These are phyloP conservation scores for Myiothlypis chrysogaster DNA, from an alignment of 2,797 vertebrate species.

Conservation along the genomic window DNA sequence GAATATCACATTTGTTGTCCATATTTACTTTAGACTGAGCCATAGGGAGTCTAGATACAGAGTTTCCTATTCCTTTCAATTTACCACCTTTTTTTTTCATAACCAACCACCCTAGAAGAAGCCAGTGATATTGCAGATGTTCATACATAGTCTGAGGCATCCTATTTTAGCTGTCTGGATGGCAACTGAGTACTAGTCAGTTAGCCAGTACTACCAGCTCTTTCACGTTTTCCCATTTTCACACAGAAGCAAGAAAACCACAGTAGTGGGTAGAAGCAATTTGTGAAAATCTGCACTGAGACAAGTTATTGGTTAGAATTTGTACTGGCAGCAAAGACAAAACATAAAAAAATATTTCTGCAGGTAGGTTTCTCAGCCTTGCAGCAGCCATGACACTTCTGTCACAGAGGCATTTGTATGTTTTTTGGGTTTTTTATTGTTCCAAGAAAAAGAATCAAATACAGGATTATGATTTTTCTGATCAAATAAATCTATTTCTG, in stretches of 20 bases:
- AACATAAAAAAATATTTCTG: neutral
- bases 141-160: neutral
- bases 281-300: neutral
- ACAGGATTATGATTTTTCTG: neutral
- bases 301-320: neutral
- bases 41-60: neutral
- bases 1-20: neutral
- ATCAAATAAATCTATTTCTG: neutral
- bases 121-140: neutral
- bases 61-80: neutral
- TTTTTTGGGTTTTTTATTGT: neutral
- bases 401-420: neutral
- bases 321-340: neutral
- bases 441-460: neutral
- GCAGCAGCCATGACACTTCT: neutral
- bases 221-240: neutral
- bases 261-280: neutral
- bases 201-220: neutral
- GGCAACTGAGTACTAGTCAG: neutral
- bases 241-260: neutral
- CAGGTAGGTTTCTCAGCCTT: neutral
- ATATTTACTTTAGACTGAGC: neutral
- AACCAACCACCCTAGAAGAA: neutral
- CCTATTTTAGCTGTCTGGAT: neutral
- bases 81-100: neutral